A percentile compares a stretch with the other conserved stretches of the same genome.
phyloP scores from a whole-genome alignment of 2,797 vertebrate species.

The Urocyon cinereoargenteus region DNA sequence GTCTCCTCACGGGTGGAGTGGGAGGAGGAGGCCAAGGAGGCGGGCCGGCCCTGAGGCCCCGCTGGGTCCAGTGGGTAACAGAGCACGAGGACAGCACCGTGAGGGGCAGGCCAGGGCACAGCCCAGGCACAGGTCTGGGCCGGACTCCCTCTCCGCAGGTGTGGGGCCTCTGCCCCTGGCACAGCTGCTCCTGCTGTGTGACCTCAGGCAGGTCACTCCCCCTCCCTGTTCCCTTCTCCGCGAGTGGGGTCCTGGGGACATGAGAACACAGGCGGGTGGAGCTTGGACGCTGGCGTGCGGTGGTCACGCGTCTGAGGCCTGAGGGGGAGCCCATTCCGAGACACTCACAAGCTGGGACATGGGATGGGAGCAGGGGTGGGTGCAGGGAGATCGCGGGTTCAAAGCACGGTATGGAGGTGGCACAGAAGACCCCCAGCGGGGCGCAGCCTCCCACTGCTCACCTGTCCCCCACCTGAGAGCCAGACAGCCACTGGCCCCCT shows the following conservation, averaged over 20 bases:
- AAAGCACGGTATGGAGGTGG: background rate
- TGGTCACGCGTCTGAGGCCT: background rate
- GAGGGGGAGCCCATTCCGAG: too few relatives aligned
- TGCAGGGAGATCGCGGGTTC: background rate
- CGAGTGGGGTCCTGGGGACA: background rate
- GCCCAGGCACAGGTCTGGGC: background rate
- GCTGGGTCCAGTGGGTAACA: background rate
- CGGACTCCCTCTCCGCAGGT: too few relatives aligned
- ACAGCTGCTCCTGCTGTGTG: background rate
- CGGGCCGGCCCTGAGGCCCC: background rate
- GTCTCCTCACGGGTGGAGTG: background rate
- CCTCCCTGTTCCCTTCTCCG: background rate
- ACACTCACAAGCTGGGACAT: too few relatives aligned
- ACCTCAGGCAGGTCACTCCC: background rate
- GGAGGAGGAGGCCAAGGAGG: background rate
- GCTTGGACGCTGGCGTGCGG: rapidly evolving
- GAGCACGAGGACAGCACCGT: background rate
- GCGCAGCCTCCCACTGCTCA: background rate
- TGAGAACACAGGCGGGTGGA: background rate
- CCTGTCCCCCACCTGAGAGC: too few relatives aligned
- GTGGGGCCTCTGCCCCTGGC: too few relatives aligned
- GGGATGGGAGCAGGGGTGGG: background rate
- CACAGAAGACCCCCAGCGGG: rapidly evolving
- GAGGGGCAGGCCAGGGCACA: background rate
- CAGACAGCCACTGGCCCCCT: background rate